Conservation (phyloP, 2,888 invertebrate genomes). For the Tinea semifulvella region DNA sequence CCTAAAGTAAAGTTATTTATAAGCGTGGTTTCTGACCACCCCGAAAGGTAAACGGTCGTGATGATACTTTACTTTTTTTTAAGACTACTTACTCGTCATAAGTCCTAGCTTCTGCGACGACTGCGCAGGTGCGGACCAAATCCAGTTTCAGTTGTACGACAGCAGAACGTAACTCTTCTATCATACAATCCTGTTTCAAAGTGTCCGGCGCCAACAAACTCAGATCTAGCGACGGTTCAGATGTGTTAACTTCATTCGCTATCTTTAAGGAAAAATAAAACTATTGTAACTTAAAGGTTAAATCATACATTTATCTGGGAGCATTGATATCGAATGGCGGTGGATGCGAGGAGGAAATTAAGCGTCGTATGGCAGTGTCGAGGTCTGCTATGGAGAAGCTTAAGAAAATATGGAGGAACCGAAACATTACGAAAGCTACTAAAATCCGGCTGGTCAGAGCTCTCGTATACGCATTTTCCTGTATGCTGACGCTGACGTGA, state of each 20-base stretch:
- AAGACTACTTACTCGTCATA: conserved; percentile 55
- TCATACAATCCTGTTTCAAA: conserved; percentile 41
- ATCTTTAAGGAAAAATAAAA: conserved; percentile 29
- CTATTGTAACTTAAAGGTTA: not conserved
- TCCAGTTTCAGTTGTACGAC: conserved; percentile 50
- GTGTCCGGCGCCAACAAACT: conserved; percentile 34
- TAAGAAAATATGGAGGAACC: too few species aligned
- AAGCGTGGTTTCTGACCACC: too few species aligned
- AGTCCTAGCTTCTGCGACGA: conserved; percentile 51
- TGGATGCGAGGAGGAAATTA: not conserved
- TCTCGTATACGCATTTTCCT: too few species aligned
- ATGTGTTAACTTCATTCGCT: conserved; percentile 41
- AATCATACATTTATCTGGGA: too few species aligned
- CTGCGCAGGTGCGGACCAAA: conserved; percentile 50
- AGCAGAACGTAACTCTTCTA: conserved; percentile 45
- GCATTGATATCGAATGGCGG: not conserved
- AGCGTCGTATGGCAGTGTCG: too few species aligned
- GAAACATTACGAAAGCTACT: too few species aligned
- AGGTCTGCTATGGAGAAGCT: too few species aligned
- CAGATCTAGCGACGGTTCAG: conserved; percentile 32
- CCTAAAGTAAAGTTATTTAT: too few species aligned
- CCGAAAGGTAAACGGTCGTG: too few species aligned
- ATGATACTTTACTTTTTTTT: too few species aligned
- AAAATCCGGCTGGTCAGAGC: too few species aligned
- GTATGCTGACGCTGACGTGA: too few species aligned